These are phyloP conservation scores for Apocheima hispidaria DNA, from an alignment of 2,888 invertebrate genomes.

Conservation along the genomic window DNA sequence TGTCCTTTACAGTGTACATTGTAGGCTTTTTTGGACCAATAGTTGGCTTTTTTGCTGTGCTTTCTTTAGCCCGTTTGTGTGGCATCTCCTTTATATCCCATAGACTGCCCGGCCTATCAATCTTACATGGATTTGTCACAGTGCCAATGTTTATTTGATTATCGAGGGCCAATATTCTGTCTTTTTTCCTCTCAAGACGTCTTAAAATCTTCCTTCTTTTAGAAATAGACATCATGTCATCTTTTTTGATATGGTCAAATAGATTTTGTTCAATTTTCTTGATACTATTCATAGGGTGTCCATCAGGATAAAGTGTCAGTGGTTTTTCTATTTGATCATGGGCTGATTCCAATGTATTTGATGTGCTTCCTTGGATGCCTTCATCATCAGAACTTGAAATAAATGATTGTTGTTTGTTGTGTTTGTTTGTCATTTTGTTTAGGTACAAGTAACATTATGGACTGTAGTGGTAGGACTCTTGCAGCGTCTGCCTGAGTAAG, in stretches of 20 bases:
- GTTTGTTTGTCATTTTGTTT: too few species aligned
- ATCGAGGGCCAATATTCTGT: conserved; percentile 60
- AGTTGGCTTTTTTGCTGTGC: conserved; percentile 36
- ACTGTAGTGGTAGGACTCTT: too few species aligned
- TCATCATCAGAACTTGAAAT: conserved; percentile 34
- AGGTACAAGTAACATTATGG: too few species aligned
- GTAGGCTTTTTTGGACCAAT: conserved; percentile 42
- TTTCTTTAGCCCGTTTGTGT: conserved; percentile 27
- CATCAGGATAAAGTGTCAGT: conserved; percentile 67
- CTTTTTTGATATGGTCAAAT: conserved; percentile 75
- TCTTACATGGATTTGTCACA: conserved; percentile 44
- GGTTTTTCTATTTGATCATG: conserved; percentile 50
- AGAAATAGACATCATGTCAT: conserved; percentile 71
- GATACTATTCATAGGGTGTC: conserved; percentile 84
- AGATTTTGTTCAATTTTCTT: conserved; percentile 79
- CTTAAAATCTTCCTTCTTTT: conserved; percentile 80
- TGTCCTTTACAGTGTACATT: conserved; percentile 82
- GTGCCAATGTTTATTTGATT: conserved; percentile 48
- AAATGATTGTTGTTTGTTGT: not conserved
- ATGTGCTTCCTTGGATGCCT: conserved; percentile 53
- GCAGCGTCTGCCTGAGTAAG: too few species aligned
- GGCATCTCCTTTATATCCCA: conserved; percentile 78
- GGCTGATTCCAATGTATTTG: conserved; percentile 52
- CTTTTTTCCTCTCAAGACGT: conserved; percentile 75
- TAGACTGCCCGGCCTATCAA: conserved; percentile 62